Evolutionary conservation across 1,140 invertebrate genomes (phyloP).

Genomic region (Drosophila novamexicana): DNA sequence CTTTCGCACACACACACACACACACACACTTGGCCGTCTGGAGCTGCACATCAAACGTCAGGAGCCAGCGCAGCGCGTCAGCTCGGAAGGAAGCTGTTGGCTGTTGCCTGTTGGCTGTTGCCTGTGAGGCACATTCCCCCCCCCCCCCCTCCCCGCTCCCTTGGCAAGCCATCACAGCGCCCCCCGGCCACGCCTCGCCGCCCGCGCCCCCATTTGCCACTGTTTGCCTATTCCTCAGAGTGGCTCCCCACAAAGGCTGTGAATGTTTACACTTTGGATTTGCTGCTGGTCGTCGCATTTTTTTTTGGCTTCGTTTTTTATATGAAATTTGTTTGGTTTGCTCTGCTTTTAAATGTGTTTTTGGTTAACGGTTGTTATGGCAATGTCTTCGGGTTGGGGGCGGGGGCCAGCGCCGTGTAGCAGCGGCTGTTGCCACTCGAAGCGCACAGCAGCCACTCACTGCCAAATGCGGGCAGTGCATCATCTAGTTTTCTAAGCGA

Average conservation of each 20-base stretch:
- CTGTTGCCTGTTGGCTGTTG: constrained; percentile 80
- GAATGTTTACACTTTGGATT: constrained; percentile 82
- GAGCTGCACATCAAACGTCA: constrained; percentile 73
- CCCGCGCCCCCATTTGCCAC: not conserved
- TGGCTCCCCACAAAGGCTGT: constrained; percentile 61
- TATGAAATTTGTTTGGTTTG: constrained; percentile 49
- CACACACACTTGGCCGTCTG: constrained; percentile 19
- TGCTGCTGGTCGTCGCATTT: constrained; percentile 65
- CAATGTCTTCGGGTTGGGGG: constrained; percentile 35
- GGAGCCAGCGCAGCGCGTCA: constrained; percentile 45
- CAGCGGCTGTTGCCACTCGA: constrained; percentile 65
- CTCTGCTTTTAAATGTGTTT: constrained; percentile 69
- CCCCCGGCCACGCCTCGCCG: not conserved
- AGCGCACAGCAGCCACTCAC: not conserved
- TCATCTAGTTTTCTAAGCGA: constrained; percentile 31
- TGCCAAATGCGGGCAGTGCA: not conserved
- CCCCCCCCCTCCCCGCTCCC: not conserved
- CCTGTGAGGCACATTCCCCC: constrained; percentile 33
- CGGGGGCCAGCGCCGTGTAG: constrained; percentile 30
- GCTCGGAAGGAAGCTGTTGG: constrained; percentile 80
- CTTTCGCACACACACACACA: not conserved
- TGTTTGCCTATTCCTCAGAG: constrained; percentile 34
- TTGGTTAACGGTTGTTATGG: constrained; percentile 78
- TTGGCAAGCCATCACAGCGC: not conserved
- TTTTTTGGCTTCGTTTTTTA: constrained; percentile 19